These are phyloP conservation scores for Pandemis heparana DNA, from an alignment of 2,888 invertebrate genomes.

Conservation along the genomic window DNA sequence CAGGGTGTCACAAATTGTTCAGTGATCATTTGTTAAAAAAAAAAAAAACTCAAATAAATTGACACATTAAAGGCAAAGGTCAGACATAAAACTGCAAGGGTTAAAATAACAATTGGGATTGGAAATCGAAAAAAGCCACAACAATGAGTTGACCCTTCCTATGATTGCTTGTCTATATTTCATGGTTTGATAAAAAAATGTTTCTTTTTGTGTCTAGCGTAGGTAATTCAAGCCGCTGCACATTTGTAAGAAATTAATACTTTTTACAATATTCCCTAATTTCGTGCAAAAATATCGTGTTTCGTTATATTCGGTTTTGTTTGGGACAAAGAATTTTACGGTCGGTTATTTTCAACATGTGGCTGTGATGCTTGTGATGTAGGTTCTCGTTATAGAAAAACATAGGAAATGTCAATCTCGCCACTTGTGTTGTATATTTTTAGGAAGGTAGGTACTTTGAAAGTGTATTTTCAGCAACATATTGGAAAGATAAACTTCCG, in stretches of 20 bases:
- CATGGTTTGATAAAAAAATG: constrained; percentile 56
- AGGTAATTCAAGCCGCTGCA: constrained; percentile 70
- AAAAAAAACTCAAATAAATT: constrained; percentile 18
- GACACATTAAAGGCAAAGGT: constrained; percentile 49
- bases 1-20: constrained; percentile 8
- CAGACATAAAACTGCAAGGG: constrained; percentile 56
- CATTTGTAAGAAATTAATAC: constrained; percentile 76
- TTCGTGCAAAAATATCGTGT: constrained; percentile 80
- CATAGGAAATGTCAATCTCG: constrained; percentile 66
- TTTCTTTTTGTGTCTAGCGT: constrained; percentile 61
- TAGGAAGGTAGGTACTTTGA: constrained; percentile 18
- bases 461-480: constrained; percentile 36
- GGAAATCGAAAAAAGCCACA: constrained; percentile 52
- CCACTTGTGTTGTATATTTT: constrained; percentile 40
- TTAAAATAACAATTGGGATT: constrained; percentile 63
- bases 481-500: constrained; percentile 19
- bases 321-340: constrained; percentile 63
- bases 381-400: constrained; percentile 54
- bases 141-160: constrained; percentile 76
- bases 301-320: constrained; percentile 57
- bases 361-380: constrained; percentile 62
- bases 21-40: constrained; percentile 2
- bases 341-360: constrained; percentile 71
- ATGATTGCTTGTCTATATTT: constrained; percentile 71
- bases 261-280: constrained; percentile 79